Conservation (phyloP, 2,797 vertebrate species). For the Tarsius wallacei region DNA sequence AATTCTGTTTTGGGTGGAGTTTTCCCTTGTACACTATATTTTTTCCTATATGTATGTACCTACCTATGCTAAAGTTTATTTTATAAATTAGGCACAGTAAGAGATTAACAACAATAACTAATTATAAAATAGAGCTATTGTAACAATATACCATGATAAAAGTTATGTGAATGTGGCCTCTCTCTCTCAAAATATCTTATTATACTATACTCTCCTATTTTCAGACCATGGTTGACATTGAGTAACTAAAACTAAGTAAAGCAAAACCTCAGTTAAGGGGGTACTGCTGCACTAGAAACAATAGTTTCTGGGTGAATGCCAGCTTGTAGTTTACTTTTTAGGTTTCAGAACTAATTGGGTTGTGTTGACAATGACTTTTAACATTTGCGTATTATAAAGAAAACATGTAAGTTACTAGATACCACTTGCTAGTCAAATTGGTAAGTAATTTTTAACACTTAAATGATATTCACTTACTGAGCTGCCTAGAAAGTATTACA, state of each 20-base stretch:
- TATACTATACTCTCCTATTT: background rate
- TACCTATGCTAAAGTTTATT: background rate
- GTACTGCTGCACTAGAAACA: background rate
- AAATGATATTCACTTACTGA: background rate
- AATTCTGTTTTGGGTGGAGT: no score
- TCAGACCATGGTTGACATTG: background rate
- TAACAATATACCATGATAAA: background rate
- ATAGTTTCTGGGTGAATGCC: background rate
- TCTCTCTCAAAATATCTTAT: background rate
- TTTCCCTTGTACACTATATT: background rate
- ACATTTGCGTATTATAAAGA: conserved; percentile 20
- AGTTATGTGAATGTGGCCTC: background rate
- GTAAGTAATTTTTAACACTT: background rate
- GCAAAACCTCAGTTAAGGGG: background rate
- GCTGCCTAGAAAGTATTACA: background rate
- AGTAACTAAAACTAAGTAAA: no score
- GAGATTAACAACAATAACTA: background rate
- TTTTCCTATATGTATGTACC: background rate
- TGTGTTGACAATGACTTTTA: conserved; percentile 19
- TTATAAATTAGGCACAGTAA: background rate
- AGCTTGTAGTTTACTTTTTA: background rate
- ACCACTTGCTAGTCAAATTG: conserved; percentile 50
- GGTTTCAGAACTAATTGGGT: conserved; percentile 56
- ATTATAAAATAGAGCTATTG: background rate
- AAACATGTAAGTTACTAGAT: background rate